Evolutionary conservation across 2,113 vertebrate species (phyloP), one percentile per base, ranked within the genome.

Genomic region (Chloebia gouldiae): DNA sequence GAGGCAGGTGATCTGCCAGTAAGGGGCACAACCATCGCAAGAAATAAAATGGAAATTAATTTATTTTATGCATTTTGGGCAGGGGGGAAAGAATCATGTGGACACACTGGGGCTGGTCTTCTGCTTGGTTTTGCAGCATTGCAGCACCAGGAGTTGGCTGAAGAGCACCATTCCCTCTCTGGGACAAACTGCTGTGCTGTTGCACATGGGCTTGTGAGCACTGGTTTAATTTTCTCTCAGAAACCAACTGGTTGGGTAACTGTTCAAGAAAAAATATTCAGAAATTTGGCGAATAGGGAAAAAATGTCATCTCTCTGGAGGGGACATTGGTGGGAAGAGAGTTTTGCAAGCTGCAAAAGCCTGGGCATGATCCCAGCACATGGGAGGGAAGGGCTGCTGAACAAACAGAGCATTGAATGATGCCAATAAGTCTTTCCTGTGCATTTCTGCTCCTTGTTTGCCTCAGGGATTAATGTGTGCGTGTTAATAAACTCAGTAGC

Each of bases 1-100:
- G 51, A 63, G 76, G 20, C 14, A 35, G 50, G 13, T 13, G 45
- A 7, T 37, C 42, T 75, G 47, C 24, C 28, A 53, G 42, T n/a
- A 60, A 87, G 23, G 27, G 69, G 14, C 16, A 33, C 27, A 86
- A n/a, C 7, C 33, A 30, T 2, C 51, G 24, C 19, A 80, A 70
- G 80, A 49, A 82, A 76, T 37, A 25, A 88, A 81, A 76, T 0
- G 4, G 20, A 75, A 59, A 28, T 56, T 4, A 18, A 63, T 63
- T 28, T 40, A 37, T 70, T 92, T 81, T n/a, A 19, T 42, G 16
- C 8, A 30, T 71, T 88, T 90, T 8, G 16, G 5, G 15, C 6
- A 11, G 7, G 10, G 1, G 2, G 0, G 1, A 10, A 54, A 28
- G 7, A 13, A 56, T 63, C 57, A 42, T 1, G 5, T 57, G 60